phyloP scores from a whole-genome alignment of 2,113 vertebrate genomes.

The Haemorhous mexicanus region DNA sequence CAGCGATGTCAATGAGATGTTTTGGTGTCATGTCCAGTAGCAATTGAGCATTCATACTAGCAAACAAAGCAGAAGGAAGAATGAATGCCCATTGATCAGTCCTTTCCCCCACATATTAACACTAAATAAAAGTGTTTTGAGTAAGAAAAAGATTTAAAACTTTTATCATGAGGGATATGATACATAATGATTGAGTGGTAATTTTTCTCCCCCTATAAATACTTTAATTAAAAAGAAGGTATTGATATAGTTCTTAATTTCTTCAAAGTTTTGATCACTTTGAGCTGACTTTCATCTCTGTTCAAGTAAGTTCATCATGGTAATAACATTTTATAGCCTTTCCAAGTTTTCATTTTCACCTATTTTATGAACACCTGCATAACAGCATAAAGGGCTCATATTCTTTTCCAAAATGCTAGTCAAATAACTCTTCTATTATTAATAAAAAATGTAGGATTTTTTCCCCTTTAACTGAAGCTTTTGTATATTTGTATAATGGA shows the following conservation, averaged over 20 bases:
- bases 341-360: conserved; percentile 24
- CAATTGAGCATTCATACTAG: neutral
- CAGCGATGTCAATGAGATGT: neutral
- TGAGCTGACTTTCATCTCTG: conserved; percentile 25
- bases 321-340: conserved; percentile 34
- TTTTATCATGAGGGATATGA: neutral
- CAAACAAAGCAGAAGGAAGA: neutral
- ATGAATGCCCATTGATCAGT: neutral
- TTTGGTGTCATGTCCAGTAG: neutral
- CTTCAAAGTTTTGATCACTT: conserved; percentile 26
- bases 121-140: neutral
- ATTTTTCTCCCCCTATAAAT: neutral
- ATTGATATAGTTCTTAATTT: neutral
- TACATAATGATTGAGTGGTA: neutral
- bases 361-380: conserved; percentile 47
- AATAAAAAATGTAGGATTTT: neutral
- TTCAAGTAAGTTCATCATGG: neutral
- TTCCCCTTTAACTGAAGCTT: neutral
- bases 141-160: neutral
- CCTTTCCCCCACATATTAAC: neutral
- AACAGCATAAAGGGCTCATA: neutral
- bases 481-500: neutral
- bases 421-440: neutral
- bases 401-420: conserved; percentile 36
- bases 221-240: neutral